These are phyloP conservation scores for Rhegmatorhina hoffmannsi DNA, from an alignment of 2,113 vertebrate species.

Conservation along the genomic window DNA sequence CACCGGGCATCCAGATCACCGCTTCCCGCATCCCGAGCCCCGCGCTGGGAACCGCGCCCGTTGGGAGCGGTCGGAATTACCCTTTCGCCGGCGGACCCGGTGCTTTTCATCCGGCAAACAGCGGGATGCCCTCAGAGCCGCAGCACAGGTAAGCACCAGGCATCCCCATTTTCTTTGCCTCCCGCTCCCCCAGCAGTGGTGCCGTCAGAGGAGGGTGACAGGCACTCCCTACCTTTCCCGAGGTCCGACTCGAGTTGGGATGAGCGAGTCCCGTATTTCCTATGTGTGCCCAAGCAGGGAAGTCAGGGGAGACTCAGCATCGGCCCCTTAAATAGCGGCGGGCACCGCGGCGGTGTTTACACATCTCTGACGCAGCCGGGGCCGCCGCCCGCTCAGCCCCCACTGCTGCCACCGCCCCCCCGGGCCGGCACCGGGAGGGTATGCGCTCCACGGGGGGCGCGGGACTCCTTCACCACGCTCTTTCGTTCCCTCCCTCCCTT, in stretches of 20 bases:
- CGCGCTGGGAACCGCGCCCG: not conserved
- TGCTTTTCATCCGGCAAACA: not conserved
- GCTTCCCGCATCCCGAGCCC: not conserved
- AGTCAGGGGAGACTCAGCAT: not conserved
- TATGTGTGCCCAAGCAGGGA: not conserved
- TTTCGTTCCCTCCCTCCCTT: not conserved
- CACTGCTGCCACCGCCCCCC: too few relatives aligned
- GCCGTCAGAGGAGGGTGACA: not conserved
- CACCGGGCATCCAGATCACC: not conserved
- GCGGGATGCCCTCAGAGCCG: not conserved
- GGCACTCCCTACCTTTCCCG: not conserved
- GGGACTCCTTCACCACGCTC: too few relatives aligned
- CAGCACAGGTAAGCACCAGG: not conserved
- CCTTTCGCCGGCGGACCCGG: too few relatives aligned
- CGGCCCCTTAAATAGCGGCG: slow-evolving; percentile 76
- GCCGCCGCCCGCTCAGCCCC: not conserved
- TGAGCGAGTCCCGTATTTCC: not conserved
- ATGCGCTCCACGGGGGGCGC: too few relatives aligned
- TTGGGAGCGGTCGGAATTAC: not conserved
- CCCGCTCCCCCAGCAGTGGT: accelerated
- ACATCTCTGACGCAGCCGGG: slow-evolving; percentile 73
- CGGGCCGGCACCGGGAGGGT: too few relatives aligned
- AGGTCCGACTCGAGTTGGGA: not conserved
- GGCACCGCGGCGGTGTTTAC: slow-evolving; percentile 34
- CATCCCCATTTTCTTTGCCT: not conserved